Evolutionary conservation across 2,797 vertebrate genomes (phyloP).

Genomic region (Hemitrygon akajei): DNA sequence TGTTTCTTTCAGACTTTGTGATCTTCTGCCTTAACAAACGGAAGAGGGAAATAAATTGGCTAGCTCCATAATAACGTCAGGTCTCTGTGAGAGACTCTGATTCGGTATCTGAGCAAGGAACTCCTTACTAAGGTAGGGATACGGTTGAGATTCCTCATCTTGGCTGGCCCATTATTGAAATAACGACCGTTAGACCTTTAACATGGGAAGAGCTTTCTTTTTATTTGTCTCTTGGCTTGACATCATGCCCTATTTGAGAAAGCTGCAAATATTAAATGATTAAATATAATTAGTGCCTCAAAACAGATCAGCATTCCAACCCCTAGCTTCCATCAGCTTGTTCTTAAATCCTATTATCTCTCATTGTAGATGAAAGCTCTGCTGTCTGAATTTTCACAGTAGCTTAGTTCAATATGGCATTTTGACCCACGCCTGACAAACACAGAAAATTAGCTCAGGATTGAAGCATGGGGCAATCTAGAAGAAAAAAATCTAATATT

Average conservation of each 20-base stretch:
- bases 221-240: not conserved
- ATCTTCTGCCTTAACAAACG: not conserved
- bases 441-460: not conserved
- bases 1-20: not conserved
- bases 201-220: not conserved
- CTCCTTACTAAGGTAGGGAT: not conserved
- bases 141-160: not conserved
- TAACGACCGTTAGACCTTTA: not conserved
- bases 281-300: not conserved
- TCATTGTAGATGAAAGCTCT: not conserved
- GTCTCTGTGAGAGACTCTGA: not conserved
- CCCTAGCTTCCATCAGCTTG: not conserved
- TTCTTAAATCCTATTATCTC: not conserved
- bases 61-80: not conserved
- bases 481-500: too few relatives aligned
- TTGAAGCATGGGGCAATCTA: too few relatives aligned
- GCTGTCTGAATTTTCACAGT: not conserved
- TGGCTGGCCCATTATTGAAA: not conserved
- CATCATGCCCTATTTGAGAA: not conserved
- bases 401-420: not conserved
- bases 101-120: not conserved
- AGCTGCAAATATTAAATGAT: not conserved
- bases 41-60: not conserved
- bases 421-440: not conserved
- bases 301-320: not conserved